Base-by-base conservation (phyloP, 2,888 invertebrate genomes). In the Autographa gamma region DNA sequence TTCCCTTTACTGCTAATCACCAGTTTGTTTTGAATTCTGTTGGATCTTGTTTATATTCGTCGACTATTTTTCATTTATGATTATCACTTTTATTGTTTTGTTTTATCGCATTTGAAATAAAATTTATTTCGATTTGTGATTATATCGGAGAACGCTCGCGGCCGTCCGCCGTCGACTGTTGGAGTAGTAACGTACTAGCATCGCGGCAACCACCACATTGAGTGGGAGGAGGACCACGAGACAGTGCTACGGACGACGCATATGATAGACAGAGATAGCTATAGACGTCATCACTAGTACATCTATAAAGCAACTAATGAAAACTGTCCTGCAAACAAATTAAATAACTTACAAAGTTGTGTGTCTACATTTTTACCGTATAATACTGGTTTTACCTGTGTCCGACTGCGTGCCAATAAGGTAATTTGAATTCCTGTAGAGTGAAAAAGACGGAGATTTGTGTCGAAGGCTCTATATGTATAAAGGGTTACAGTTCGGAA, bases 341-440 rank as follows among this genome's bases (percentile, higher is more conserved):
- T 86, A 88, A 89, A 86, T 85, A 84, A 84, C 86, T 80, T 77
- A 83, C 82, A 76, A 85, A 81, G 81, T 77, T 66, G 76, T 77
- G 79, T 60, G 82, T 86, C 73, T 88, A 74, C 80, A 91, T 87
- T 91, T 91, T 91, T 75, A 84, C 86, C 86, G 85, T 76, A 79
- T 94, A 90, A 93, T 93, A 94, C 92, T 86, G 91, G 95, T 94
- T 93, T 93, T 93, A 95, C 94, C 94, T 95, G 94, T 90, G 89
- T 85, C 81, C 83, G 82, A 86, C 90, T 87, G 91, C 90, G 91
- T 92, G 90, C 93, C 92, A 92, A 93, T 95, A 94, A 93, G 92
- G 93, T 90, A 92, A 93, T 94, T 94, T 91, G 91, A 93, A 95
- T 95, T 93, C 95, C 93, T 91, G 89, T 85, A 85, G 95, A 93